Percentiles rank a stretch among this genome's conserved stretches.
phyloP scores from a whole-genome alignment of 2,797 vertebrate species.

The Cossypha caffra region DNA sequence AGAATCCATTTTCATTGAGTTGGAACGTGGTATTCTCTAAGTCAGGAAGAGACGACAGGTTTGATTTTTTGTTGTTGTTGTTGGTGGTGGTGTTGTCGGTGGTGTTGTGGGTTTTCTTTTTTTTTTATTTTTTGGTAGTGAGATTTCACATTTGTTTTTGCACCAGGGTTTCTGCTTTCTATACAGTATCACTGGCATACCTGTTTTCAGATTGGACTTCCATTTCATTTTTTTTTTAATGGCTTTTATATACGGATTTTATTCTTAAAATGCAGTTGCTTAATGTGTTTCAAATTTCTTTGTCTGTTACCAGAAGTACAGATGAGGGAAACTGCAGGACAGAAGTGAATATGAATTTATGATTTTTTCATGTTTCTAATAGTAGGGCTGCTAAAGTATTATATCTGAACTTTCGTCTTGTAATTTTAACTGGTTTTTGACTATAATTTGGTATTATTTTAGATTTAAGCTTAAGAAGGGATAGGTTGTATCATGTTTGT shows the following conservation, averaged over 20 bases:
- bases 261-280: neutral
- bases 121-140: neutral
- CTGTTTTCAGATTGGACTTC: neutral
- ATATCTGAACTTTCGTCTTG: neutral
- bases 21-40: neutral
- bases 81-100: too few relatives aligned
- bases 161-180: neutral
- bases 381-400: neutral
- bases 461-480: conserved; percentile 6
- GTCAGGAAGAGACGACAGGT: neutral
- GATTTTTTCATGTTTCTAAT: neutral
- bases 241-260: neutral
- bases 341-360: neutral
- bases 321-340: neutral
- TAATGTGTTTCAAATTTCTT: neutral
- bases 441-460: neutral
- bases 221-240: neutral
- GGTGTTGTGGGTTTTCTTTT: too few relatives aligned
- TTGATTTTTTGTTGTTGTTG: neutral
- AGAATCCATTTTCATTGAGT: neutral
- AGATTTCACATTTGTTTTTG: neutral
- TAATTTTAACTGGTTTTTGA: neutral
- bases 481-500: conserved; percentile 21
- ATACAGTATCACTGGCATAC: accelerated
- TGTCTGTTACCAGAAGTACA: neutral